Percentiles rank a stretch among this genome's conserved stretches.
phyloP scores from a whole-genome alignment of 2,888 invertebrate species.

The Stenodera caucasica region DNA sequence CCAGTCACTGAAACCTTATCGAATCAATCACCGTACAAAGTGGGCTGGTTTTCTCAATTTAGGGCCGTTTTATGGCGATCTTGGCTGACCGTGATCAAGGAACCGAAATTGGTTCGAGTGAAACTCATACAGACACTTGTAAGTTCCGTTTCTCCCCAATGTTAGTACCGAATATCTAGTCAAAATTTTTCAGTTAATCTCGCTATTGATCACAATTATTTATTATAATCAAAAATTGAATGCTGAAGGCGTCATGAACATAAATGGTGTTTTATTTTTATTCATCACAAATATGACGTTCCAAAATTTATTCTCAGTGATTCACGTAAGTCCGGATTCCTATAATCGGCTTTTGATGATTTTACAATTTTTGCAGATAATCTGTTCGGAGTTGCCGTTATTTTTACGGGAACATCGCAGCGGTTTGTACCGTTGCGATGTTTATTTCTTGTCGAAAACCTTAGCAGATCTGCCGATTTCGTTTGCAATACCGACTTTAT shows the following conservation, averaged over 20 bases:
- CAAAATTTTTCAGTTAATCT: conserved; percentile 70
- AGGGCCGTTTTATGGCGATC: conserved; percentile 88
- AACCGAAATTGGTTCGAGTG: conserved; percentile 88
- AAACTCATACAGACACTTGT: conserved; percentile 87
- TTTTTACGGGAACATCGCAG: conserved; percentile 87
- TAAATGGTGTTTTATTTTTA: conserved; percentile 89
- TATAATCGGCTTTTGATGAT: neutral
- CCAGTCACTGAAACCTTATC: neutral
- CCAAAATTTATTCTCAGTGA: conserved; percentile 92
- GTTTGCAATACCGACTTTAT: conserved; percentile 78
- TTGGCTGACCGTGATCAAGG: conserved; percentile 84
- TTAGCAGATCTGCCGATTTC: conserved; percentile 88
- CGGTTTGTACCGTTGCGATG: conserved; percentile 88
- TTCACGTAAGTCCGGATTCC: conserved; percentile 71
- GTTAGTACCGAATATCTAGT: too few species aligned
- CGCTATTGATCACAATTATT: conserved; percentile 58
- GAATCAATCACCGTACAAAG: conserved; percentile 67
- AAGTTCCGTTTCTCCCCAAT: conserved; percentile 49
- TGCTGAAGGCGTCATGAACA: conserved; percentile 91
- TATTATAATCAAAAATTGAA: conserved; percentile 81
- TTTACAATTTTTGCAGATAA: conserved; percentile 65
- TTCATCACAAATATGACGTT: conserved; percentile 92
- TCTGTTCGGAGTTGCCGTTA: conserved; percentile 85
- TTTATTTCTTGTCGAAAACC: conserved; percentile 90
- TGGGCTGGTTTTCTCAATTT: conserved; percentile 87